Evolutionary conservation across 2,113 vertebrate species (phyloP).

Genomic region (Protobothrops flavoviridis): DNA sequence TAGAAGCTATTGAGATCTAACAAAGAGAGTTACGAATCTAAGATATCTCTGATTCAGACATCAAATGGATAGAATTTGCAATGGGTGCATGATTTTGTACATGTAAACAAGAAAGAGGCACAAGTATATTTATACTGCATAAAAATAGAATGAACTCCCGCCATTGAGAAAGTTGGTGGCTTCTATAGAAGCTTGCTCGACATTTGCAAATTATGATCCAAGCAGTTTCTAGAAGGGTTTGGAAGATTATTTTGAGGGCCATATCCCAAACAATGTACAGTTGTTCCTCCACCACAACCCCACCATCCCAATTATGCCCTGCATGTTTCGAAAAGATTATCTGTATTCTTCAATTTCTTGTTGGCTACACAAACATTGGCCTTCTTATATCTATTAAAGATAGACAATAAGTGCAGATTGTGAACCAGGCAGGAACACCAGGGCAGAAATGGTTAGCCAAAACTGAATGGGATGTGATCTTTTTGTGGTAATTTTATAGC

Average conservation of each 20-base stretch:
- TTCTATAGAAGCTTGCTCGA: not conserved
- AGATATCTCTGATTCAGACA: not conserved
- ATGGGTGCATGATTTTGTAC: not conserved
- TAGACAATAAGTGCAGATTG: not conserved
- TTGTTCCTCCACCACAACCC: not conserved
- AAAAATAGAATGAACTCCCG: not conserved
- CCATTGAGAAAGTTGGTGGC: not conserved
- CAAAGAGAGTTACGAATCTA: not conserved
- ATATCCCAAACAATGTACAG: not conserved
- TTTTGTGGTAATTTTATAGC: not conserved
- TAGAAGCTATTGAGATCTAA: not conserved
- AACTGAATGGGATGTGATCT: not conserved
- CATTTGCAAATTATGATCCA: not conserved
- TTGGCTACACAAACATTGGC: not conserved
- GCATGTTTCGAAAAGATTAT: not conserved
- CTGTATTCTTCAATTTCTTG: not conserved
- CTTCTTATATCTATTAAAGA: not conserved
- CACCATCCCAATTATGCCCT: too few species aligned
- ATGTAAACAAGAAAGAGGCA: fast-evolving
- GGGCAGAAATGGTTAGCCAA: not conserved
- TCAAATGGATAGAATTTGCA: not conserved
- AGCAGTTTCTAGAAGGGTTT: not conserved
- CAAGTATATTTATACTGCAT: not conserved
- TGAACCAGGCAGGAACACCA: not conserved
- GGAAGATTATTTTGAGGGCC: not conserved